A percentile compares a stretch with the other conserved stretches of the same genome.
phyloP scores from a whole-genome alignment of 1,140 invertebrate species.

The Popillia japonica region DNA sequence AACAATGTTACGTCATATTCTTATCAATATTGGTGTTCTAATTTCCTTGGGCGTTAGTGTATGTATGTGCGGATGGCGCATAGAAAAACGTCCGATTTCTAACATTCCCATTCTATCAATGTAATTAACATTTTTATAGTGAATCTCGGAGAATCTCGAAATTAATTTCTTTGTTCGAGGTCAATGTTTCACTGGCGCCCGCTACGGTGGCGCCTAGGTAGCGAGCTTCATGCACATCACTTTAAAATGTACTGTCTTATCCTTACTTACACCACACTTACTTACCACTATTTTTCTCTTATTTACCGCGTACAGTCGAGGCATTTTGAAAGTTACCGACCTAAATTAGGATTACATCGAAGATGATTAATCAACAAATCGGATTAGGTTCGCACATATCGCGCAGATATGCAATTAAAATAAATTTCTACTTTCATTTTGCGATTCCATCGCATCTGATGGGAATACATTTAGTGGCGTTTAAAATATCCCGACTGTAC shows the following conservation, averaged over 20 bases:
- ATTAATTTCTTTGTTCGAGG: conserved; percentile 39
- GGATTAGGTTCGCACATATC: too few species aligned
- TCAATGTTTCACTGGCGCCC: conserved; percentile 38
- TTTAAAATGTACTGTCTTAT: conserved; percentile 1
- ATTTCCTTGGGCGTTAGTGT: too few species aligned
- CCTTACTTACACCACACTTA: background rate
- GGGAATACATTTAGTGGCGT: background rate
- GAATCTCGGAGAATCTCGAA: conserved; percentile 29
- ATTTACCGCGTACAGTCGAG: background rate
- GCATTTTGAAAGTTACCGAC: background rate
- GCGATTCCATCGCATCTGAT: too few species aligned
- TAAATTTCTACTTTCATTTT: too few species aligned
- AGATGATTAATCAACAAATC: too few species aligned
- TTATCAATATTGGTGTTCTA: too few species aligned
- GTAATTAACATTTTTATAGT: conserved; percentile 35
- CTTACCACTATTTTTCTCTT: background rate
- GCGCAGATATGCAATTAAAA: too few species aligned
- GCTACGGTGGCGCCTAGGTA: conserved; percentile 29
- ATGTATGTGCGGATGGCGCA: background rate
- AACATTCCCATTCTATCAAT: conserved; percentile 14
- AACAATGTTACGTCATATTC: too few species aligned
- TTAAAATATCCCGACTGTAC: background rate
- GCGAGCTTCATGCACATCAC: background rate
- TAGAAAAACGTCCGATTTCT: conserved; percentile 5
- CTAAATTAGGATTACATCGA: too few species aligned